These are phyloP conservation scores for Lampris megalopsis DNA, from an alignment of 2,113 vertebrate species.

Conservation along the genomic window DNA sequence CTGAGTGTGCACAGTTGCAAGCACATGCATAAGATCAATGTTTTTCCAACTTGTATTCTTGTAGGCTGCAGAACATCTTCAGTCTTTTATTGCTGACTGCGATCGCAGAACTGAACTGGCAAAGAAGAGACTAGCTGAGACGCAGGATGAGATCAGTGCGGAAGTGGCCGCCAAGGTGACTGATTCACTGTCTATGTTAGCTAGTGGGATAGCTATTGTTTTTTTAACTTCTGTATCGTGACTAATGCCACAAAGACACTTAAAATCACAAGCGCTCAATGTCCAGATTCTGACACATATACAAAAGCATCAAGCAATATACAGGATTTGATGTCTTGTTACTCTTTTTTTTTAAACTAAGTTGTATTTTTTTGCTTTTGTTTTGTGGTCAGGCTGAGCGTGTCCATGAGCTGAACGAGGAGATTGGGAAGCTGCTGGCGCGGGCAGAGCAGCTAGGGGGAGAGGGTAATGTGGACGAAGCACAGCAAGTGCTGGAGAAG, in stretches of 20 bases:
- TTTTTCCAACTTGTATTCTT: slow-evolving; percentile 9
- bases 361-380: neutral
- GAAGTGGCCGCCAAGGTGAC: slow-evolving; percentile 97
- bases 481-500: slow-evolving; percentile 97
- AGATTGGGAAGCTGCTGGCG: slow-evolving; percentile 97
- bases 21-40: neutral
- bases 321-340: neutral
- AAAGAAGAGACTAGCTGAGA: slow-evolving; percentile 97
- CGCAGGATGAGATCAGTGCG: slow-evolving; percentile 98
- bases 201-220: neutral
- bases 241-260: too few species aligned
- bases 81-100: slow-evolving; percentile 98
- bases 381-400: slow-evolving; percentile 89
- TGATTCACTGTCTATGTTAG: neutral
- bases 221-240: neutral
- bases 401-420: slow-evolving; percentile 98
- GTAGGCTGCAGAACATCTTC: slow-evolving; percentile 96
- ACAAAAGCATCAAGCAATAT: neutral
- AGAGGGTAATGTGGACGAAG: slow-evolving; percentile 97
- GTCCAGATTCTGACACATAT: neutral
- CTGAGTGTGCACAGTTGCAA: neutral
- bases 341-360: neutral
- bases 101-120: slow-evolving; percentile 97
- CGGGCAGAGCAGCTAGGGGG: slow-evolving; percentile 95
- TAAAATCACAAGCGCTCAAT: neutral